phyloP scores from a whole-genome alignment of 2,113 vertebrate species.

The Corvus cornix region DNA sequence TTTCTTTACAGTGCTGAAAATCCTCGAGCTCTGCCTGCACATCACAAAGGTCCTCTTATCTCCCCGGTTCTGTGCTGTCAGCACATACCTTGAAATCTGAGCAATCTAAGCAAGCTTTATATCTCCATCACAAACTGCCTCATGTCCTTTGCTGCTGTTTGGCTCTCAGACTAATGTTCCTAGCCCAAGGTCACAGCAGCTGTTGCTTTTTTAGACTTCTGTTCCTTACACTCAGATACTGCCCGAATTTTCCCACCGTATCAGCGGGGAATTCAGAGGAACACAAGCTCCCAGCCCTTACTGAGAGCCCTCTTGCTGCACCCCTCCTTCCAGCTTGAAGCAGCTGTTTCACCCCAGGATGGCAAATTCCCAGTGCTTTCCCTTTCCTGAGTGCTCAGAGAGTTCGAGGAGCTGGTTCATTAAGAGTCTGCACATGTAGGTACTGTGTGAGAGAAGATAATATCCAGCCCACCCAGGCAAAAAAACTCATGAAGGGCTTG shows the following conservation, averaged over 20 bases:
- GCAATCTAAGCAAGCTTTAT: background rate
- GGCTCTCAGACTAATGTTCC: background rate
- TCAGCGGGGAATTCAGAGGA: background rate
- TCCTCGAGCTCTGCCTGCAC: background rate
- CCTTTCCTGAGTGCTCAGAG: background rate
- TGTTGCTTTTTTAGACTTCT: background rate
- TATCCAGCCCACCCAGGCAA: background rate
- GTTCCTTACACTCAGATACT: background rate
- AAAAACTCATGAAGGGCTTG: background rate
- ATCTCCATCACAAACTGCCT: background rate
- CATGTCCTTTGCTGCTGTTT: background rate
- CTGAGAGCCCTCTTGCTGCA: background rate
- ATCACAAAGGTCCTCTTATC: background rate
- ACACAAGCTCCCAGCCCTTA: background rate
- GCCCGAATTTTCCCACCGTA: rapidly evolving
- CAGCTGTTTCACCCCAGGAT: background rate
- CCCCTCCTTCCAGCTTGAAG: background rate
- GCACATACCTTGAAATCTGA: background rate
- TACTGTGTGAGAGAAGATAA: conserved; percentile 2
- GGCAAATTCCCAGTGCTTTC: background rate
- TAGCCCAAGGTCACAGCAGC: background rate
- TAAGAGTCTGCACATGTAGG: background rate
- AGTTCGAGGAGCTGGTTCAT: background rate
- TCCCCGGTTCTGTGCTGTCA: background rate
- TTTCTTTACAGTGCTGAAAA: background rate